A percentile compares a stretch with the other conserved stretches of the same genome.
phyloP scores from a whole-genome alignment of 1,140 invertebrate species.

The Drosophila tropicalis region DNA sequence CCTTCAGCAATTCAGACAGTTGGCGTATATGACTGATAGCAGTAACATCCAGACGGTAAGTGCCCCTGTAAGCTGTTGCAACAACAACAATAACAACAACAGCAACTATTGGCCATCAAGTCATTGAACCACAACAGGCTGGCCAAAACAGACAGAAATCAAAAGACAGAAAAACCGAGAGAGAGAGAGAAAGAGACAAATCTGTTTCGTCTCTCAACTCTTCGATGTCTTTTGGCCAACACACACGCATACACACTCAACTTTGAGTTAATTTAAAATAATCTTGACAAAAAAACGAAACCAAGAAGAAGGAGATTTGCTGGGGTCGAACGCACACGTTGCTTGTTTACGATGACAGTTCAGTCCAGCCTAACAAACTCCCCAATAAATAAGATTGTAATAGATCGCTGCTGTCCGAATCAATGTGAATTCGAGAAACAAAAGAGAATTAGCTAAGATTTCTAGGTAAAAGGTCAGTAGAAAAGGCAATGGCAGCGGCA shows the following conservation, averaged over 20 bases:
- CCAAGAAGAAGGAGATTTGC: neutral
- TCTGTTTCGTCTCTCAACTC: neutral
- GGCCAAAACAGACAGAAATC: slow-evolving; percentile 20
- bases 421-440: slow-evolving; percentile 3
- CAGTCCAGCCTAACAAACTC: slow-evolving; percentile 17
- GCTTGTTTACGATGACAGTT: slow-evolving; percentile 29
- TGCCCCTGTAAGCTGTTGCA: slow-evolving; percentile 46
- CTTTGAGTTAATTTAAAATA: slow-evolving; percentile 20
- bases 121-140: slow-evolving; percentile 64
- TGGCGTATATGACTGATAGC: slow-evolving; percentile 79
- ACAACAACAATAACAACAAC: slow-evolving; percentile 38
- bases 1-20: slow-evolving; percentile 31
- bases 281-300: slow-evolving; percentile 8
- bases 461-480: slow-evolving; percentile 21
- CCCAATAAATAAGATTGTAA: slow-evolving; percentile 36
- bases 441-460: slow-evolving; percentile 19
- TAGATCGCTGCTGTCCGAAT: slow-evolving; percentile 10
- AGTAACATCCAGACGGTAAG: slow-evolving; percentile 53
- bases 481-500: neutral
- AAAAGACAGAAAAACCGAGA: neutral
- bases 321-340: slow-evolving; percentile 7
- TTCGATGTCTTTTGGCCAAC: neutral
- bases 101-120: slow-evolving; percentile 60
- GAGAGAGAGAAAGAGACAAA: neutral
- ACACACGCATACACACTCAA: neutral